Evolutionary conservation across 2,888 invertebrate genomes (phyloP).

Genomic region (Drosophila kanekoi): DNA sequence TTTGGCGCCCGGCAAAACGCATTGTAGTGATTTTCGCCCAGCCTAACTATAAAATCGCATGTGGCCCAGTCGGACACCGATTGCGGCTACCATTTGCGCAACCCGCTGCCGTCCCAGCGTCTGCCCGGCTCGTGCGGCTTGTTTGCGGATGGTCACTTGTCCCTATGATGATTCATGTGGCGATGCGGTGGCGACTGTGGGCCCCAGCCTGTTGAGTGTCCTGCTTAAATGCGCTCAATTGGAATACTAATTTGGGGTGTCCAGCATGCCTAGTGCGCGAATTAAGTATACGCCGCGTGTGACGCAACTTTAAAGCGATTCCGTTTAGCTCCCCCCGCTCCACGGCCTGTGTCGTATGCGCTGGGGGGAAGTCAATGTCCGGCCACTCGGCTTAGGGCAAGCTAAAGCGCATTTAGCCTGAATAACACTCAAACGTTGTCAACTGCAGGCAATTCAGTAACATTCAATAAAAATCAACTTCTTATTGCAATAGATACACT

Average conservation of each 20-base stretch:
- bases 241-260: slow-evolving; percentile 61
- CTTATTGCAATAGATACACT: slow-evolving; percentile 31
- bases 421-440: slow-evolving; percentile 29
- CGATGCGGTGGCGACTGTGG: slow-evolving; percentile 43
- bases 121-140: slow-evolving; percentile 32
- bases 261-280: slow-evolving; percentile 1
- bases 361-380: slow-evolving; percentile 22
- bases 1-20: slow-evolving; percentile 63
- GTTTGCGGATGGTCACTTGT: slow-evolving; percentile 65
- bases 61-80: slow-evolving; percentile 38
- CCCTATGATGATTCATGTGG: slow-evolving; percentile 73
- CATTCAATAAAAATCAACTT: slow-evolving; percentile 22
- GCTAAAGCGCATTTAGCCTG: slow-evolving; percentile 24
- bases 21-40: slow-evolving; percentile 58
- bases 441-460: slow-evolving; percentile 31
- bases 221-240: slow-evolving; percentile 56
- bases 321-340: neutral
- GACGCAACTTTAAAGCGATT: slow-evolving; percentile 30
- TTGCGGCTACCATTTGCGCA: slow-evolving; percentile 17
- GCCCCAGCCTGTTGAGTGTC: slow-evolving; percentile 53
- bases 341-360: neutral
- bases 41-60: slow-evolving; percentile 70
- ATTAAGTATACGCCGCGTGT: slow-evolving; percentile 44
- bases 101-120: neutral
- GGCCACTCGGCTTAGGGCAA: slow-evolving; percentile 29